Evolutionary conservation across 1,140 invertebrate genomes (phyloP), one percentile per base, ranked within the genome.

Genomic region (Hyposmocoma kahamanoa): DNA sequence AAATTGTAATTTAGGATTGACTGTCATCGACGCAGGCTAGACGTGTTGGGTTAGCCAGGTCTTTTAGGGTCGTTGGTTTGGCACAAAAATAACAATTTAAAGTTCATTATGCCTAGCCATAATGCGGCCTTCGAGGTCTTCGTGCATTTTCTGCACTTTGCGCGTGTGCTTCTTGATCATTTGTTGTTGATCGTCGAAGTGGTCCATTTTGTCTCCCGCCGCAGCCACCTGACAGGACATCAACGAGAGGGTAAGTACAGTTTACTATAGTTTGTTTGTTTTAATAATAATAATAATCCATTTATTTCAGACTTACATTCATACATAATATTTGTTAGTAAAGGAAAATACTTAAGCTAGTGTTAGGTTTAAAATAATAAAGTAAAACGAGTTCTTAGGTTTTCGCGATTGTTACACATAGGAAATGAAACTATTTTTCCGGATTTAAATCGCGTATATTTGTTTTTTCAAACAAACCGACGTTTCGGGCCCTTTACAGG

Each of bases 81-180:
- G n/a, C 22, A 24, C 34, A 47, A 9, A 11, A 19, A 6, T 47
- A 51, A 36, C 15, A 22, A 19, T 42, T 88, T 88, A 94, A 44
- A 95, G 75, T 79, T 95, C 94, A 1, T 89, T 84, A 69, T 96
- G 95, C 59, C 89, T 89, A 60, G 90, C 89, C 64, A 93, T 84
- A 46, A 97, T 96, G 71, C 90, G 92, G 42, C 88, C 87, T 80
- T 97, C 94, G 6, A 98, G 77, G 59, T 95, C 92, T 15, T 89
- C 85, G 78, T 97, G 96, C 28, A 97, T 72, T 85, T 97, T 97
- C 67, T 96, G 94, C 0, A 97, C 92, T 74, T 94, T 95, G 53
- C 92, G 89, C 9, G 91, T 84, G 68, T 95, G 93, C 58, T 95
- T 94, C 73, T 95, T 94, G 28, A 96, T 92, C 44, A 90, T 89